Percentiles rank a stretch among this genome's conserved stretches.
Conservation (phyloP, 2,888 invertebrate genomes). For the Dicycla oo region DNA sequence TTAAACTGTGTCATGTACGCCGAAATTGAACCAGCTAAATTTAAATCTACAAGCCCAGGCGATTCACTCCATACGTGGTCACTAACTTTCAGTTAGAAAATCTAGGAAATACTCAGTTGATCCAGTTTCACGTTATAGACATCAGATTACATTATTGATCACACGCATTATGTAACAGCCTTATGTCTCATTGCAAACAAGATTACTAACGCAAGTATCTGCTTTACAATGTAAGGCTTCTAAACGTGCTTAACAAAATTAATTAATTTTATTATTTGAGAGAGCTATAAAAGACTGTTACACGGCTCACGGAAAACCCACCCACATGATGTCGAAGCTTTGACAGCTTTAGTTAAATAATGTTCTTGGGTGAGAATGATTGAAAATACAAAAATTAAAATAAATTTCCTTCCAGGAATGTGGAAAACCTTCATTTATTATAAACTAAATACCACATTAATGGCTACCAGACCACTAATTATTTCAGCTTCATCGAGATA, state of each 20-base stretch:
- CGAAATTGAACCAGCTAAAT: slow-evolving; percentile 76
- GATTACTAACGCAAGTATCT: slow-evolving; percentile 71
- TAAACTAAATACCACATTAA: background rate
- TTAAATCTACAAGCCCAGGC: slow-evolving; percentile 62
- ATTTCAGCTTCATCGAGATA: background rate
- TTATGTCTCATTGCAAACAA: slow-evolving; percentile 70
- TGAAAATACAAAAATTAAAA: background rate
- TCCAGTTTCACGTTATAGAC: slow-evolving; percentile 30
- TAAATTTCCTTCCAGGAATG: background rate
- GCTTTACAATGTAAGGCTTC: slow-evolving; percentile 70
- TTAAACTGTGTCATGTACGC: slow-evolving; percentile 68
- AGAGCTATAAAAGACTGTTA: slow-evolving; percentile 15
- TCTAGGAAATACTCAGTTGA: slow-evolving; percentile 17
- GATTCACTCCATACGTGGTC: background rate
- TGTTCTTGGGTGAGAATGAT: background rate
- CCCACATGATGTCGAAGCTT: background rate
- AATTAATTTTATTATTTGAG: slow-evolving; percentile 56
- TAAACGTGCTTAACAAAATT: slow-evolving; percentile 60
- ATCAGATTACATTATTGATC: slow-evolving; percentile 67
- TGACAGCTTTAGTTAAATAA: slow-evolving; percentile 19
- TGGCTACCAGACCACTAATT: background rate
- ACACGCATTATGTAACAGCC: slow-evolving; percentile 67
- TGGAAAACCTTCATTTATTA: background rate
- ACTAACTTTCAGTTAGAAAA: slow-evolving; percentile 17
- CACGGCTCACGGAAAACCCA: background rate